Percentiles rank a stretch among this genome's conserved stretches.
Conservation (phyloP, 2,797 vertebrate species). For the Dermochelys coriacea region DNA sequence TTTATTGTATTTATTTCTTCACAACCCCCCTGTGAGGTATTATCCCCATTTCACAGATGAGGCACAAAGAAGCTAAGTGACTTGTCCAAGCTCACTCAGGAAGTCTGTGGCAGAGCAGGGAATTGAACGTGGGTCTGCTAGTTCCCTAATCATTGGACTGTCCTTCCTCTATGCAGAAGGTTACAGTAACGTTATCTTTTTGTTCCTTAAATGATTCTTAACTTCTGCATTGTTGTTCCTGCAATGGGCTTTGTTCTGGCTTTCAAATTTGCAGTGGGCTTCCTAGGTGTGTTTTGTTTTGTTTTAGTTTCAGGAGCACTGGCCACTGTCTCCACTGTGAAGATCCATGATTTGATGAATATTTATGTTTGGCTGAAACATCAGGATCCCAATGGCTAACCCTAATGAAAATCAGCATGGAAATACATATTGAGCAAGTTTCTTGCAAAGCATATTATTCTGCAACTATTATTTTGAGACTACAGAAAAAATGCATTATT, state of each 20-base stretch:
- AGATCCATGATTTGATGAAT: neutral
- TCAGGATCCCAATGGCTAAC: neutral
- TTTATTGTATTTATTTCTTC: neutral
- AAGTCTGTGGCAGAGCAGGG: neutral
- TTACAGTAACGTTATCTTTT: neutral
- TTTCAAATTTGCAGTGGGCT: neutral
- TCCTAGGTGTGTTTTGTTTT: neutral
- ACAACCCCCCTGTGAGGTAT: neutral
- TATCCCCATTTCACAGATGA: neutral
- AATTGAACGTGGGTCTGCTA: neutral
- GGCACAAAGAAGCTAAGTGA: neutral
- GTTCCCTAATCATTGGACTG: fast-evolving
- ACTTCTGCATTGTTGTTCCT: fast-evolving
- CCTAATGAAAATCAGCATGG: neutral
- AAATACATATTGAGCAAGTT: fast-evolving
- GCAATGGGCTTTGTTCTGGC: neutral
- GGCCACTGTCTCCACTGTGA: neutral
- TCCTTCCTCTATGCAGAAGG: neutral
- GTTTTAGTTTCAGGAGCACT: neutral
- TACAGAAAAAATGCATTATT: neutral
- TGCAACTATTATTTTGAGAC: neutral
- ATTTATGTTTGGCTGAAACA: neutral
- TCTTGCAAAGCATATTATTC: neutral
- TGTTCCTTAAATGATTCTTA: neutral
- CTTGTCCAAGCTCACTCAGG: neutral